A percentile compares a stretch with the other conserved stretches of the same genome.
phyloP scores from a whole-genome alignment of 2,888 invertebrate species.

The Amiota mariae region DNA sequence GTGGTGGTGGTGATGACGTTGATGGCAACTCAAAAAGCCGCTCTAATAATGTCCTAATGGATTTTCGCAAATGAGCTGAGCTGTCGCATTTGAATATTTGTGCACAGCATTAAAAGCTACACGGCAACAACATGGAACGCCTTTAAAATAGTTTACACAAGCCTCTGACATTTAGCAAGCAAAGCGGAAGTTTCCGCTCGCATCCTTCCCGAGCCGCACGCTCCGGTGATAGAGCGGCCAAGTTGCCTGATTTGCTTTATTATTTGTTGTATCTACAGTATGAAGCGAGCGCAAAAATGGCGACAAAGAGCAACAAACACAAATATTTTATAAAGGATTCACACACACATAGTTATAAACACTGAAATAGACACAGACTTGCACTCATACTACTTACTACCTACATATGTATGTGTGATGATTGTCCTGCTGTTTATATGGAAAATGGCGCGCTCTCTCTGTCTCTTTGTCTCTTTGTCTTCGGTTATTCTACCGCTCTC shows the following conservation, averaged over 20 bases:
- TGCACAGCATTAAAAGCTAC: too few relatives aligned
- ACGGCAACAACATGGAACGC: background rate
- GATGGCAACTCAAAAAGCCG: too few relatives aligned
- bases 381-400: background rate
- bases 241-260: background rate
- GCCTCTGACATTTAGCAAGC: conserved; percentile 5
- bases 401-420: conserved; percentile 3
- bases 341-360: conserved; percentile 26
- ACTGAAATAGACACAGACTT: conserved; percentile 36
- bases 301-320: conserved; percentile 23
- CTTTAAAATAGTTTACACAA: conserved; percentile 2
- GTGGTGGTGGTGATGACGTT: too few relatives aligned
- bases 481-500: conserved; percentile 61
- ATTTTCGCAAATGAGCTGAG: too few relatives aligned
- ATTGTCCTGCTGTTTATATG: conserved; percentile 22
- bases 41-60: too few relatives aligned
- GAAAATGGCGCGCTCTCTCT: conserved; percentile 67
- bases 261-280: conserved; percentile 21
- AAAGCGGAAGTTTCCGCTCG: conserved; percentile 28
- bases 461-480: conserved; percentile 66
- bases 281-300: conserved; percentile 30
- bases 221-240: background rate
- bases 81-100: too few relatives aligned
- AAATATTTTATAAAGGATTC: background rate
- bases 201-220: conserved; percentile 33